phyloP scores from a whole-genome alignment of 2,888 invertebrate species.

The Synanthedon andrenaeformis region DNA sequence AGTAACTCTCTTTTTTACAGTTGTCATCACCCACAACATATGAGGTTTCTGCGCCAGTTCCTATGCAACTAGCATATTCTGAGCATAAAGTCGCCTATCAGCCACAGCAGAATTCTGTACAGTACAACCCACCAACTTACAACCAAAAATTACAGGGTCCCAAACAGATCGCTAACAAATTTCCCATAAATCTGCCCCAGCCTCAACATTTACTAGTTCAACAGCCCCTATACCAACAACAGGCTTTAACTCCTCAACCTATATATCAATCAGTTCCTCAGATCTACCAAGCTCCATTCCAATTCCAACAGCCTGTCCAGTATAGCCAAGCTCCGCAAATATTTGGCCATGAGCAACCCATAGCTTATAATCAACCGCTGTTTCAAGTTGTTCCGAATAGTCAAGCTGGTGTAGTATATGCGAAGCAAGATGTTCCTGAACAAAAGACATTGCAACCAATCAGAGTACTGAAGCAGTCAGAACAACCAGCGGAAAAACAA shows the following conservation, averaged over 20 bases:
- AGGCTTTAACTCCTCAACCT: slow-evolving; percentile 5
- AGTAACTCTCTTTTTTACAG: slow-evolving; percentile 20
- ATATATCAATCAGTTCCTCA: slow-evolving; percentile 4
- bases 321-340: slow-evolving; percentile 8
- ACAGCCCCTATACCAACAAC: slow-evolving; percentile 9
- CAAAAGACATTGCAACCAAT: slow-evolving; percentile 11
- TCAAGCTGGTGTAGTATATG: slow-evolving; percentile 9
- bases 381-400: slow-evolving; percentile 8
- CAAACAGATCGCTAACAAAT: slow-evolving; percentile 5
- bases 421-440: slow-evolving; percentile 6
- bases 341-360: slow-evolving; percentile 4
- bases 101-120: slow-evolving; percentile 16
- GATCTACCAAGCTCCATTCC: slow-evolving; percentile 5
- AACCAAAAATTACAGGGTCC: slow-evolving; percentile 12
- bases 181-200: slow-evolving; percentile 7
- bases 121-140: slow-evolving; percentile 16
- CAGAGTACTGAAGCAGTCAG: slow-evolving; percentile 13
- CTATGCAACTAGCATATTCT: slow-evolving; percentile 44
- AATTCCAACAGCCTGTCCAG: slow-evolving; percentile 6
- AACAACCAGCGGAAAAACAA: not conserved
- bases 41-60: slow-evolving; percentile 42
- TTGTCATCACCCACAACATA: slow-evolving; percentile 35
- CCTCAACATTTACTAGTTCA: slow-evolving; percentile 13
- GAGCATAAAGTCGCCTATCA: slow-evolving; percentile 35
- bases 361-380: slow-evolving; percentile 9